Evolutionary conservation across 2,888 invertebrate species (phyloP), one percentile per base, ranked within the genome.

Genomic region (Campoletis raptor): DNA sequence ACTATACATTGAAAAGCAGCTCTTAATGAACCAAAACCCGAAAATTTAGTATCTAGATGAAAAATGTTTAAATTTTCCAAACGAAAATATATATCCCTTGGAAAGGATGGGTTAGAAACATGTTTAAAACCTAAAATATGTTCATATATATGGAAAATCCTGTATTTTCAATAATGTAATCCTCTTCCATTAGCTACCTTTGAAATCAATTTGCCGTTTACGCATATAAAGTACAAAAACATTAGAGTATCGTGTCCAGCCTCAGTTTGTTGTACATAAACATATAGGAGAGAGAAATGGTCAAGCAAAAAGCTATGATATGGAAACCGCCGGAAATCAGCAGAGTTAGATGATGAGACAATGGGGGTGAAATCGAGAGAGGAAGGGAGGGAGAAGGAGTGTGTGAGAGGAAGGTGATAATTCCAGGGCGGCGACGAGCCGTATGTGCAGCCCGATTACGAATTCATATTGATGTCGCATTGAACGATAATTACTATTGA

Each of bases 401-500:
- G 72, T 40, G 57, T 64, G 72, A 83, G 77, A 18, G 48, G 30
- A 48, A 40, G 48, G 74, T 83, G 81, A 89, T 90, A 90, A 90
- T 90, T 89, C 87, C 87, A 79, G 80, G 77, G 78, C 72, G 79
- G 82, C 80, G 77, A 48, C 83, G 73, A 81, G 67, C 86, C 67
- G 77, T 40, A 77, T 76, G 76, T 76, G 83, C 48, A 76, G 77
- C 85, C 54, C 87, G 86, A 90, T 90, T 89, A 88, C 89, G 89
- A 89, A 91, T 92, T 91, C 91, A 89, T 89, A 91, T 91, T 89
- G 88, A 91, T 89, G 89, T 87, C 89, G 90, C 83, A 90, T 89
- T 88, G 88, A 85, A 88, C 88, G 89, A 89, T 92, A 90, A 92
- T 92, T 89, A 91, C 91, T 90, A 90, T 90, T 88, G 89, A 90